These are phyloP conservation scores for Pelobates cultripes DNA, from an alignment of 2,797 vertebrate genomes.

Conservation along the genomic window DNA sequence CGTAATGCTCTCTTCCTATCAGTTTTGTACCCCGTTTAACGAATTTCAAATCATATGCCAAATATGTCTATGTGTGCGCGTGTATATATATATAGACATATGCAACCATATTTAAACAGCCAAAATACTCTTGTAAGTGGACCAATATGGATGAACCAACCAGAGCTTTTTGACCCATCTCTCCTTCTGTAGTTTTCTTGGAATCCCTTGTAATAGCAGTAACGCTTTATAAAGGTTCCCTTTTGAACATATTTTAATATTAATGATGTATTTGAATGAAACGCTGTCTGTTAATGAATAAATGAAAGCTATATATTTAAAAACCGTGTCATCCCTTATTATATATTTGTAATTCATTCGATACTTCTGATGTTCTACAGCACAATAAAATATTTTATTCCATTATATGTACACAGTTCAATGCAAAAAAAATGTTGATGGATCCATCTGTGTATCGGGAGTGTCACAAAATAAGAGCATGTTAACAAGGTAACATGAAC, in stretches of 20 bases:
- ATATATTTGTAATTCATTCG: not conserved
- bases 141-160: slow-evolving; percentile 32
- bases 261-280: slow-evolving; percentile 58
- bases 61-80: not conserved
- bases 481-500: no score
- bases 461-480: no score
- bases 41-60: not conserved
- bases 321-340: slow-evolving; percentile 43
- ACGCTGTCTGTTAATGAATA: slow-evolving; percentile 59
- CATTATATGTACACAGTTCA: no score
- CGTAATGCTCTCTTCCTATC: no score
- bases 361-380: not conserved
- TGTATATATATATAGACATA: not conserved
- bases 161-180: slow-evolving; percentile 42
- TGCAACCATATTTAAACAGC: not conserved
- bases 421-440: no score
- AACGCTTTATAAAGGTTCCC: slow-evolving; percentile 55
- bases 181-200: slow-evolving; percentile 45
- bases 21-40: no score
- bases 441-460: no score
- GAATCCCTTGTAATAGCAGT: slow-evolving; percentile 51
- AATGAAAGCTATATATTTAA: slow-evolving; percentile 63
- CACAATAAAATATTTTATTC: not conserved
- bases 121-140: not conserved
- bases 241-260: slow-evolving; percentile 63